Conservation (phyloP, 2,888 invertebrate species). For the Lasius platythorax region DNA sequence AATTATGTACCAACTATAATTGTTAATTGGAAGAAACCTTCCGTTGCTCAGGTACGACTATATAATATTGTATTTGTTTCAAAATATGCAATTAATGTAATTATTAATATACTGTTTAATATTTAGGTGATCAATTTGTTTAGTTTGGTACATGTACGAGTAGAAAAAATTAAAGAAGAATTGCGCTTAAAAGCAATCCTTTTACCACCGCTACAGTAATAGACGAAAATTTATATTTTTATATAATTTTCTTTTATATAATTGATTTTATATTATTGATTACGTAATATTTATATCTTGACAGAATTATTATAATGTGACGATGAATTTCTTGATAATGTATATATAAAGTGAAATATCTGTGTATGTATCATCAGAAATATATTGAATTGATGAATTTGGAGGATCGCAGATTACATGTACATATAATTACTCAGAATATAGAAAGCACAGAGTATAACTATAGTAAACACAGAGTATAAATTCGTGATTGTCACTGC, state of each 20-base stretch:
- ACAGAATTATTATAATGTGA: constrained; percentile 2
- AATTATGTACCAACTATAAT: constrained; percentile 75
- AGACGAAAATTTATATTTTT: neutral
- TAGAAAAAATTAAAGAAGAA: constrained; percentile 73
- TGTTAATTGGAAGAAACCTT: constrained; percentile 76
- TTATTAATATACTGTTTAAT: neutral
- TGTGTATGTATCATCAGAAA: neutral
- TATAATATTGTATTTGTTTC: neutral
- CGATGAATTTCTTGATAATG: neutral
- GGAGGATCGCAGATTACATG: constrained; percentile 7
- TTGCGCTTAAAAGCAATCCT: constrained; percentile 56
- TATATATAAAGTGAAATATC: neutral
- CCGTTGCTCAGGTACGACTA: constrained; percentile 72
- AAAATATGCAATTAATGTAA: neutral
- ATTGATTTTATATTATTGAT: neutral
- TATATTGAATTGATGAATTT: neutral
- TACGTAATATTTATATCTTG: neutral
- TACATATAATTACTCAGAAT: neutral
- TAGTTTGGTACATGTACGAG: constrained; percentile 75
- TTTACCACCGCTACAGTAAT: constrained; percentile 36
- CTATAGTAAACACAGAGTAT: neutral
- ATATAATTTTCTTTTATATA: neutral
- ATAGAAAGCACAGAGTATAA: neutral
- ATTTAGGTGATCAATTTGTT: constrained; percentile 80
- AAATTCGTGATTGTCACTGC: neutral